These are phyloP conservation scores for Chesias legatella DNA, from an alignment of 2,888 invertebrate species.

Conservation along the genomic window DNA sequence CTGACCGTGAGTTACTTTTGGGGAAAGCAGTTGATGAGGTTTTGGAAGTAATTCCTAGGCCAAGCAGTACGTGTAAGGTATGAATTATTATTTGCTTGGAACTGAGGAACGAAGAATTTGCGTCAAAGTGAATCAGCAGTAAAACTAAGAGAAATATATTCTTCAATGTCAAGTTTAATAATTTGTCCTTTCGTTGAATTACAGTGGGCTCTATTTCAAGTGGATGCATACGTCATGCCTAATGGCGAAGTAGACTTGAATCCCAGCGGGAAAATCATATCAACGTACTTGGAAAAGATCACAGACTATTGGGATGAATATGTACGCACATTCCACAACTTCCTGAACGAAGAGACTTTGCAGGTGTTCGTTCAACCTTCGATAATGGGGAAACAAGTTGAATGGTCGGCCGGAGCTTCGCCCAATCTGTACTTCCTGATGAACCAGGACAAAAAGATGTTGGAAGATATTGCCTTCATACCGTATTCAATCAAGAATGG, in stretches of 20 bases:
- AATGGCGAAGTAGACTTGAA: conserved; percentile 70
- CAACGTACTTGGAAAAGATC: conserved; percentile 81
- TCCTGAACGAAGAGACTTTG: conserved; percentile 85
- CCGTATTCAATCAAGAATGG: conserved; percentile 79
- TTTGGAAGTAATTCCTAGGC: conserved; percentile 70
- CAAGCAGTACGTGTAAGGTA: conserved; percentile 70
- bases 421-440: conserved; percentile 86
- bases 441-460: conserved; percentile 82
- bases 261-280: conserved; percentile 82
- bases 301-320: conserved; percentile 84
- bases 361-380: conserved; percentile 90
- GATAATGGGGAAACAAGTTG: conserved; percentile 90
- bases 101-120: too few species aligned
- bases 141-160: too few species aligned
- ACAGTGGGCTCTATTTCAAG: conserved; percentile 82
- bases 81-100: not conserved
- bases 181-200: conserved; percentile 31
- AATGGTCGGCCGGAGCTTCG: conserved; percentile 86
- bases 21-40: conserved; percentile 66
- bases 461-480: conserved; percentile 78
- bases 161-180: too few species aligned
- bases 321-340: conserved; percentile 84
- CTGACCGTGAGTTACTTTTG: conserved; percentile 64
- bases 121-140: too few species aligned
- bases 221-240: conserved; percentile 74